phyloP scores from a whole-genome alignment of 2,888 invertebrate genomes.

The Cephus spinipes region DNA sequence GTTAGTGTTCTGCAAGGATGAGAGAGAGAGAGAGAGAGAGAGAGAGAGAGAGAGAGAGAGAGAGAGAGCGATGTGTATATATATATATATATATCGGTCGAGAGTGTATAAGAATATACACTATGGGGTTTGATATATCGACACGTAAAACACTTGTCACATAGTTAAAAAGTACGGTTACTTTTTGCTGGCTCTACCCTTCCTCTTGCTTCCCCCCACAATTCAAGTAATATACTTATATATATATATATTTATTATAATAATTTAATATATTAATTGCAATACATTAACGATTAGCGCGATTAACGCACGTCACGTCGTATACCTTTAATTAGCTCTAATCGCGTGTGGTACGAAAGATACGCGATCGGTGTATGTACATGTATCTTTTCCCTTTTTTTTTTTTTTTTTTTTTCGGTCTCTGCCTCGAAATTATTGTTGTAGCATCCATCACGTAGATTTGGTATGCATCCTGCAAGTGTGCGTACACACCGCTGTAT shows the following conservation, averaged over 20 bases:
- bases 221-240: constrained; percentile 29
- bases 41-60: constrained; percentile 9
- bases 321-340: neutral
- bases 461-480: no score
- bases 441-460: no score
- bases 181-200: constrained; percentile 67
- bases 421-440: no score
- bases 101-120: no score
- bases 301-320: no score
- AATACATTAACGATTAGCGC: no score
- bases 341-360: neutral
- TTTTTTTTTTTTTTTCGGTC: no score
- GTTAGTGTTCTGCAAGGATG: neutral
- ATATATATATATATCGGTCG: neutral
- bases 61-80: neutral
- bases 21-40: constrained; percentile 7
- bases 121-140: no score
- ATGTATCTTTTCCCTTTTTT: neutral
- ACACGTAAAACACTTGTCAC: neutral
- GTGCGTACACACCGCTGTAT: no score
- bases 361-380: neutral
- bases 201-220: constrained; percentile 67
- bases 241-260: constrained; percentile 22
- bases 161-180: constrained; percentile 37
- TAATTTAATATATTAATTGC: neutral